phyloP scores from a whole-genome alignment of 2,888 invertebrate genomes.

The Toxonevra muliebris region DNA sequence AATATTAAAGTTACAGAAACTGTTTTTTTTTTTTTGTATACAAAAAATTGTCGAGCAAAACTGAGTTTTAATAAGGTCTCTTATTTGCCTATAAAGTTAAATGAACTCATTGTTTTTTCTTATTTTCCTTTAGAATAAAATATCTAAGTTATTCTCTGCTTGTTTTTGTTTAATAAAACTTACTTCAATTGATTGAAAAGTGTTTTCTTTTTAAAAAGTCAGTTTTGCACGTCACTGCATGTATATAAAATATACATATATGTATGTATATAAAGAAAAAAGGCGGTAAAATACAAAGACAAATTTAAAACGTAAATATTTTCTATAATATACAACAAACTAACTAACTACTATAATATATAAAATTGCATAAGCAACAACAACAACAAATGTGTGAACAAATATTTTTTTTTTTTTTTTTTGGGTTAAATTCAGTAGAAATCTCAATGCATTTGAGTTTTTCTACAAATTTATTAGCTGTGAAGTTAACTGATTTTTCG shows the following conservation, averaged over 20 bases:
- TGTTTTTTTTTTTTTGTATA: too few relatives aligned
- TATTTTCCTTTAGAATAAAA: too few relatives aligned
- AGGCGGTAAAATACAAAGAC: constrained; percentile 21
- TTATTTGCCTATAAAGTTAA: too few relatives aligned
- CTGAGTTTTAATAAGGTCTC: too few relatives aligned
- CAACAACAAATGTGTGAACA: constrained; percentile 3
- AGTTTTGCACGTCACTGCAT: constrained; percentile 17
- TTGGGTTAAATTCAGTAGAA: constrained; percentile 15
- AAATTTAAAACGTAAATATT: neutral
- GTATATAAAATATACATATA: neutral
- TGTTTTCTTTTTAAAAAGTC: too few relatives aligned
- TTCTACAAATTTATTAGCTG: constrained; percentile 30
- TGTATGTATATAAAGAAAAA: neutral
- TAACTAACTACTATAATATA: neutral
- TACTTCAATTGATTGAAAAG: too few relatives aligned
- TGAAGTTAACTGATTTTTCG: constrained; percentile 24
- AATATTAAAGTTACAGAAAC: too few relatives aligned
- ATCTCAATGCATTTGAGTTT: constrained; percentile 7
- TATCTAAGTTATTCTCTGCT: too few relatives aligned
- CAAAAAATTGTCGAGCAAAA: too few relatives aligned
- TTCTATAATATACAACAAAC: neutral
- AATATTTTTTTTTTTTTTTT: neutral
- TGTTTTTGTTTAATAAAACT: too few relatives aligned
- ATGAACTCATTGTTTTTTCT: too few relatives aligned
- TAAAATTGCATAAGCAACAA: neutral